These are phyloP conservation scores for Pollimyrus isidori DNA, from an alignment of 2,113 vertebrate genomes.

Conservation along the genomic window DNA sequence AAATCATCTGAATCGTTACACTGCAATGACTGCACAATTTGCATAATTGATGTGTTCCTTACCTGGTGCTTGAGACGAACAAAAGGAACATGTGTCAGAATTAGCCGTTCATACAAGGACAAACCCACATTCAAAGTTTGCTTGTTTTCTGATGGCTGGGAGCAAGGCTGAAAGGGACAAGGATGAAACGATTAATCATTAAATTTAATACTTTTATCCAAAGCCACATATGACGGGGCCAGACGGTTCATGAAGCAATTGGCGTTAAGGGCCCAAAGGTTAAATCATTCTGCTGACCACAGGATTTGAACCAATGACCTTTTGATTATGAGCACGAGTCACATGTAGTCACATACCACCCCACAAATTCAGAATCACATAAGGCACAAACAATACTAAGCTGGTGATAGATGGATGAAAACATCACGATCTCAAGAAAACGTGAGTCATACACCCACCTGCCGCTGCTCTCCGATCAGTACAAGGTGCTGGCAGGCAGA, in stretches of 20 bases:
- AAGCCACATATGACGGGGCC: neutral
- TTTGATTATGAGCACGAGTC: neutral
- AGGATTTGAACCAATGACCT: neutral
- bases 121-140: conserved; percentile 26
- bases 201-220: neutral
- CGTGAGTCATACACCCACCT: conserved; percentile 25
- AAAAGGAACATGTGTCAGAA: conserved; percentile 29
- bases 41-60: conserved; percentile 5
- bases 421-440: neutral
- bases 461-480: conserved; percentile 41
- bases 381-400: neutral
- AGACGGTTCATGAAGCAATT: neutral
- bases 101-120: conserved; percentile 37
- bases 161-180: neutral
- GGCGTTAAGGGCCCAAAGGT: neutral
- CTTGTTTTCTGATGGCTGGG: conserved; percentile 25
- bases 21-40: neutral
- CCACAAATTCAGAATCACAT: neutral
- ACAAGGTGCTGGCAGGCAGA: conserved; percentile 39
- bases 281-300: neutral
- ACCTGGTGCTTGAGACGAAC: conserved; percentile 38
- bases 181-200: neutral
- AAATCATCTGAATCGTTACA: neutral
- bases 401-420: neutral
- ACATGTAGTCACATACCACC: neutral